Evolutionary conservation across 1,140 invertebrate species (phyloP), one percentile per base, ranked within the genome.

Genomic region (Ruditapes philippinarum): DNA sequence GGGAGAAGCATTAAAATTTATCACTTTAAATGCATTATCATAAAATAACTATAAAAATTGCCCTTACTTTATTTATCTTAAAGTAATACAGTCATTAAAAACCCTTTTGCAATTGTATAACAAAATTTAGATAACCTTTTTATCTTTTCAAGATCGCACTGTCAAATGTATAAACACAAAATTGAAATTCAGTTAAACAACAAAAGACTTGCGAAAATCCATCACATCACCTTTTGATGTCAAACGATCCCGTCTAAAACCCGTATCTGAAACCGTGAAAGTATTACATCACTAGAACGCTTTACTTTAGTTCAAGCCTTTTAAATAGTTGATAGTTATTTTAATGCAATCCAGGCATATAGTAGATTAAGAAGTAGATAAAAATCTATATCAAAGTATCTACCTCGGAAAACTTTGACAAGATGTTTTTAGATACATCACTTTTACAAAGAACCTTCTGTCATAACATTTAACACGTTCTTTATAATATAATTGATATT

Each of bases 81-180:
- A 45, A 7, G 5, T n/a, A n/a, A 7, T 45, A 45, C 14, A 45
- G 42, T 45, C 42, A 14, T 45, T 45, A n/a, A n/a, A n/a, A n/a
- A n/a, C n/a, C n/a, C 19, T 49, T 49, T 49, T 57, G n/a, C 51
- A 57, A 11, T 14, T 19, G n/a, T n/a, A 25, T 28, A 28, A 62
- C n/a, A 62, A 62, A 62, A 25, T 62, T 62, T 62, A 28, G 57
- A 62, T 62, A 28, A 62, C 57, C 57, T 38, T 70, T n/a, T 70
- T 38, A 70, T 70, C 65, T 70, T 19, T 14, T 1, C 14, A 5
- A 2, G 36, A 70, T 70, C 65, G 14, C 38, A 40, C 11, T 70
- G 33, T 70, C 28, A 70, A 38, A 14, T 17, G 36, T 12, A 19
- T 70, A 70, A 70, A 22, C 28, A 70, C n/a, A n/a, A n/a, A 70